Conservation (phyloP, 2,113 vertebrate species). For the Silurus meridionalis region DNA sequence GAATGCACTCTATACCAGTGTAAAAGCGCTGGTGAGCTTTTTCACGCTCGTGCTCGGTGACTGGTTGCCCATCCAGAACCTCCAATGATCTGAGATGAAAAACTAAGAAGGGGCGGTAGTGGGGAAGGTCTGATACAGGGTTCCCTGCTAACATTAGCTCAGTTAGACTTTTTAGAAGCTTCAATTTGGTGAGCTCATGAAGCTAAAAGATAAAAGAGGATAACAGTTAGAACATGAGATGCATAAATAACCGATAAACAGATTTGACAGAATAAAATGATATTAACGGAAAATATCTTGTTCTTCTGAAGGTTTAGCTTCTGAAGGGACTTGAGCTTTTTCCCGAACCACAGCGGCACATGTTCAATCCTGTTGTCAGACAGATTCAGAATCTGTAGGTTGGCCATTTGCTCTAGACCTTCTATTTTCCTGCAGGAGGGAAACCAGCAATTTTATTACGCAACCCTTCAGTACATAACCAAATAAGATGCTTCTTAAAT, state of each 20-base stretch:
- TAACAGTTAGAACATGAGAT: background rate
- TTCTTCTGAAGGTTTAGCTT: slow-evolving; percentile 76
- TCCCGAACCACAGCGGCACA: slow-evolving; percentile 81
- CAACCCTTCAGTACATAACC: background rate
- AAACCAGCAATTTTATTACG: background rate
- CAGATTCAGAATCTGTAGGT: slow-evolving; percentile 81
- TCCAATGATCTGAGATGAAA: slow-evolving; percentile 81
- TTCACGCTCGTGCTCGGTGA: slow-evolving; percentile 76
- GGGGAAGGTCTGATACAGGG: slow-evolving; percentile 75
- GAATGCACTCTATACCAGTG: slow-evolving; percentile 72
- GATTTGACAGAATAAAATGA: background rate
- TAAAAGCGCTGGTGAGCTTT: slow-evolving; percentile 80
- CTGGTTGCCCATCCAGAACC: slow-evolving; percentile 74
- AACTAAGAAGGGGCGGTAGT: slow-evolving; percentile 77
- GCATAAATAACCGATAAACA: background rate
- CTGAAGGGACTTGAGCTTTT: slow-evolving; percentile 76
- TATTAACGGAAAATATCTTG: slow-evolving; percentile 80
- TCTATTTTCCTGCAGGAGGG: slow-evolving; percentile 79
- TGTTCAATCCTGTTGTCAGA: slow-evolving; percentile 82
- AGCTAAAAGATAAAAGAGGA: slow-evolving; percentile 66
- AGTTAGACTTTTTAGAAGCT: slow-evolving; percentile 79
- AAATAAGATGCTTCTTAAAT: background rate
- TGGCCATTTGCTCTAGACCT: slow-evolving; percentile 81
- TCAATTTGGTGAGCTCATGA: slow-evolving; percentile 80
- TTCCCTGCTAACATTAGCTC: slow-evolving; percentile 78